Evolutionary conservation across 2,888 invertebrate species (phyloP).

Genomic region (Leucophenga montana): DNA sequence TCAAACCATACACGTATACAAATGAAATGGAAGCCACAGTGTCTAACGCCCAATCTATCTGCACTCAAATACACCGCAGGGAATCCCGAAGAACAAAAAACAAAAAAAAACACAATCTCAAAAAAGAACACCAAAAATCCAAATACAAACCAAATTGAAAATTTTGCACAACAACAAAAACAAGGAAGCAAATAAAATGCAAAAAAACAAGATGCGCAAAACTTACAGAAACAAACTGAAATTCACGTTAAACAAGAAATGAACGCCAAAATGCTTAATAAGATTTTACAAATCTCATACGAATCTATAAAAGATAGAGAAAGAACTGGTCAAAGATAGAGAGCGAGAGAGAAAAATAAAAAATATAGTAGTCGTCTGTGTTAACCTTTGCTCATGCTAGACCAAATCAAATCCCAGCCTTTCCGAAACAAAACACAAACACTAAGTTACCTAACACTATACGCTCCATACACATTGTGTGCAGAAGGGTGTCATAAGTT

Average conservation of each 20-base stretch:
- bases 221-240: background rate
- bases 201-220: background rate
- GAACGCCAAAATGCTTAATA: conserved; percentile 6
- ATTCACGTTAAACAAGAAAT: background rate
- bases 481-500: too few species aligned
- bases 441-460: too few species aligned
- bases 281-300: conserved; percentile 7
- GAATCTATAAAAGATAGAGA: background rate
- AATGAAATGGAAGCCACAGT: background rate
- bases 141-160: conserved; percentile 19
- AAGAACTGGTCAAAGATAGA: too few species aligned
- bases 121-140: background rate
- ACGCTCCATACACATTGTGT: too few species aligned
- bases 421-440: too few species aligned
- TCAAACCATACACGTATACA: background rate
- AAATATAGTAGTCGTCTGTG: too few species aligned
- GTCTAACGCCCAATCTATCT: background rate
- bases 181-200: background rate
- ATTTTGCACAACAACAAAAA: background rate
- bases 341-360: too few species aligned
- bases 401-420: too few species aligned
- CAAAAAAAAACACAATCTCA: background rate
- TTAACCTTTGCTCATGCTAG: too few species aligned
- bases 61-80: conserved; percentile 18
- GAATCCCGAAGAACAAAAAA: conserved; percentile 6